phyloP scores from a whole-genome alignment of 1,140 invertebrate species.

The Drosophila subobscura region DNA sequence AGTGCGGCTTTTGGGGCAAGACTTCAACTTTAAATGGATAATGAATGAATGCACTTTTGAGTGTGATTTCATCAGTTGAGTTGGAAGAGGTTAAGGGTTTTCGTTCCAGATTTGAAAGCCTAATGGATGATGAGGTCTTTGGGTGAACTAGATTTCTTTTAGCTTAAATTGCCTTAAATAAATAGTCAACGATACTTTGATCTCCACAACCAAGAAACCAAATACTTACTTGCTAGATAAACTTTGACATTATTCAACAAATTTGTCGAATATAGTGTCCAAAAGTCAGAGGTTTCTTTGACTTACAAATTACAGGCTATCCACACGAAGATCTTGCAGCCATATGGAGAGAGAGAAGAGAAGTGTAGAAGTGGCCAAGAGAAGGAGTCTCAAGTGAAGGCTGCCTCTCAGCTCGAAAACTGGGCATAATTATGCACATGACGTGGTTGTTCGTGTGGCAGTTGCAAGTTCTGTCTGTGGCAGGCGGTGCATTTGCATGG shows the following conservation, averaged over 20 bases:
- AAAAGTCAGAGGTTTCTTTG: slow-evolving; percentile 41
- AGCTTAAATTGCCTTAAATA: slow-evolving; percentile 20
- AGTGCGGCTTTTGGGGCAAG: slow-evolving; percentile 28
- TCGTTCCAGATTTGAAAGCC: neutral
- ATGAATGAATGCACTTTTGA: slow-evolving; percentile 18
- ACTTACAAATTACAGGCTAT: slow-evolving; percentile 53
- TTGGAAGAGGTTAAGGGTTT: slow-evolving; percentile 5
- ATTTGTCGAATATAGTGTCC: slow-evolving; percentile 9
- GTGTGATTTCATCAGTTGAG: slow-evolving; percentile 34
- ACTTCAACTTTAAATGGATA: slow-evolving; percentile 21
- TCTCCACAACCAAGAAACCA: neutral
- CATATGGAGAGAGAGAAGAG: slow-evolving; percentile 2
- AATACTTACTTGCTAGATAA: slow-evolving; percentile 9
- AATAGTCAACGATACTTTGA: slow-evolving; percentile 1
- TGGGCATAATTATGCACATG: slow-evolving; percentile 69
- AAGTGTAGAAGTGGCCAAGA: slow-evolving; percentile 4
- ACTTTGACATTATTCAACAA: slow-evolving; percentile 29
- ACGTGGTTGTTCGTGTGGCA: slow-evolving; percentile 12
- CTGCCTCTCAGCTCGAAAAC: slow-evolving; percentile 30
- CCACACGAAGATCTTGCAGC: neutral
- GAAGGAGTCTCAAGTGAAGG: slow-evolving; percentile 17
- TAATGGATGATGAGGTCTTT: slow-evolving; percentile 8
- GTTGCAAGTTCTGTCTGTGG: slow-evolving; percentile 29
- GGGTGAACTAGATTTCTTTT: slow-evolving; percentile 34
- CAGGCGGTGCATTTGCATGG: neutral